Evolutionary conservation across 2,113 vertebrate species (phyloP), one percentile per base, ranked within the genome.

Genomic region (Ictalurus furcatus): DNA sequence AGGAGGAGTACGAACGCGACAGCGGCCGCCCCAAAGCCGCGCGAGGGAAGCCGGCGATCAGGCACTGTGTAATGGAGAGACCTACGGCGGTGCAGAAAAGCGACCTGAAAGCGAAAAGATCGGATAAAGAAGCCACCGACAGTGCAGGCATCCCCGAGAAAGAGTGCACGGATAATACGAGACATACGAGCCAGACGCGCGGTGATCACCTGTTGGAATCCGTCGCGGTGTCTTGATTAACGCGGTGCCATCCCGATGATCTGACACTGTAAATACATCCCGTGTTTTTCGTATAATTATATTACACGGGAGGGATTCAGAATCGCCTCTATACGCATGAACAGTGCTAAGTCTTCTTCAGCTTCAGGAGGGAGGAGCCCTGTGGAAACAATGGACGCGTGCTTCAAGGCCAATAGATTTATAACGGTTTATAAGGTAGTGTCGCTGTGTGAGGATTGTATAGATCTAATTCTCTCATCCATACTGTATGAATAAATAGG

Each of bases 1-100:
- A 98, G 93, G 97, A 97, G 94, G 97, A 98, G 34, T 98, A 97
- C 0, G 97, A 98, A 84, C 94, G 97, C 90, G 97, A 98, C 95
- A 96, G 97, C 93, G 96, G 97, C 94, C 94, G 88, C 81, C 90
- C 91, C 48, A 88, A 90, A 79, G 44, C 91, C 40, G 85, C 9
- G 61, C 71, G 73, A 87, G 91, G 91, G 30, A 92, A 90, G 63
- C 90, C 90, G 30, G 73, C n/a, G 34, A 78, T 87, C 65, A 88
- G 85, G 67, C 91, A 88, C 63, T 92, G 91, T 85, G 69, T 92
- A 44, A 90, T 92, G 92, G 92, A 92, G 63, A 92, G 92, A 91
- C 84, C 93, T 44, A 80, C 83, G 0, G 94, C 93, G 71, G 92
- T 93, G 89, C 95, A 92, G 85, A 91, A 92, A 85, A 92, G 92